phyloP scores from a whole-genome alignment of 2,113 vertebrate species.

The Phodopus roborovskii region DNA sequence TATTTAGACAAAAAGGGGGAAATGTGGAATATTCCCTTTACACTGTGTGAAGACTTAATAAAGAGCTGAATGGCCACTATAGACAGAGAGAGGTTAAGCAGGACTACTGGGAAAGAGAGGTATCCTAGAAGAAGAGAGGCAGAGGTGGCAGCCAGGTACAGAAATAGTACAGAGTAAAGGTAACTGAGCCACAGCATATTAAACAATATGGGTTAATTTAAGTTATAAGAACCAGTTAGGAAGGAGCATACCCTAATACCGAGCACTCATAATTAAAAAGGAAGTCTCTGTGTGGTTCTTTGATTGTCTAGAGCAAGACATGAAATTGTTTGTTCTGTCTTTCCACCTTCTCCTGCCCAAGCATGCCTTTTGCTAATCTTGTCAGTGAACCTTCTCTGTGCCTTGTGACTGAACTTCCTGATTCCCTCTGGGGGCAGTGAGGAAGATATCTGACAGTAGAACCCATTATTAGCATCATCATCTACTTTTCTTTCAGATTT shows the following conservation, averaged over 20 bases:
- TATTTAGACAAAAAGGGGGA: no score
- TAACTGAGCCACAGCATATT: background rate
- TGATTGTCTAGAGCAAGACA: background rate
- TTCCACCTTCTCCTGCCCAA: background rate
- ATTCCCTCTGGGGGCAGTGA: background rate
- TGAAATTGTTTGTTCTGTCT: background rate
- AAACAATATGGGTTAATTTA: background rate
- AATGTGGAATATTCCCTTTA: background rate
- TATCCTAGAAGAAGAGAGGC: background rate
- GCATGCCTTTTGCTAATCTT: background rate
- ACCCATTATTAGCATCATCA: background rate
- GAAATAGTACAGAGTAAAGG: background rate
- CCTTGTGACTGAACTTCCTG: background rate
- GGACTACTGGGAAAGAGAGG: background rate
- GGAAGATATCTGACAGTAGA: background rate
- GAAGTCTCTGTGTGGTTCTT: background rate
- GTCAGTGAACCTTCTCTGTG: background rate
- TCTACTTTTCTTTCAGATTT: constrained; percentile 40
- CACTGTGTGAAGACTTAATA: background rate
- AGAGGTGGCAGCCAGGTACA: background rate
- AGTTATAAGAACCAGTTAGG: background rate
- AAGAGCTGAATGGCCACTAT: background rate
- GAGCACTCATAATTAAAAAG: background rate
- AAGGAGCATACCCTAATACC: background rate
- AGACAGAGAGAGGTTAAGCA: background rate